Evolutionary conservation across 1,140 invertebrate genomes (phyloP), one percentile per base, ranked within the genome.

Genomic region (Archegozetes longisetosus): DNA sequence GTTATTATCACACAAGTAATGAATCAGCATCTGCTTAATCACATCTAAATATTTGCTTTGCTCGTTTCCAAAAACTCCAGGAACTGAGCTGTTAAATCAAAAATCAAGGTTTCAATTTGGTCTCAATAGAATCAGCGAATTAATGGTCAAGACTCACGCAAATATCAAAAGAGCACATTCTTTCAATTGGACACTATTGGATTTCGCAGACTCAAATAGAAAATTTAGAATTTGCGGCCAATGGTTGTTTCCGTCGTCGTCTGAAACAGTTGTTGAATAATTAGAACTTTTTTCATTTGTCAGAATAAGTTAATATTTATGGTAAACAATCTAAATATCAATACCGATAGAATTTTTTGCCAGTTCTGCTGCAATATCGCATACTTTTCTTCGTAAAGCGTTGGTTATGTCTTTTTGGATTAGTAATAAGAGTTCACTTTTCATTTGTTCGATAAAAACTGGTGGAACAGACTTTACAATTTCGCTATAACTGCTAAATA

Each of bases 221-320:
- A 96, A 98, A 70, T 92, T 84, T 26, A 98, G 77, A 70, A 98
- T 88, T 70, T 97, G 93, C 25, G 88, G 89, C 95, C 95, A 99
- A 61, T 84, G 82, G 73, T 96, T 96, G 68, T 89, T 91, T 26
- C 90, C 90, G 71, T 94, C 88, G 65, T 97, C 93, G 72, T 98
- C 93, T n/a, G n/a, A n/a, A n/a, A n/a, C n/a, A n/a, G n/a, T n/a
- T n/a, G n/a, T n/a, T 74, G 23, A 54, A 61, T 17, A 9, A 53
- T 29, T 3, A 55, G 46, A 51, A 57, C 25, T 20, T 29, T 9
- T 1, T 25, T 52, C 32, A n/a, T 17, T 28, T 40, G 27, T 29
- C n/a, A n/a, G 53, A 4, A 58, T 49, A 24, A 28, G 3, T 25
- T 46, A n/a, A 27, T 46, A n/a, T 48, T 9, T 26, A 46, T 49